Conservation (phyloP, 2,113 vertebrate species). For the Damaliscus lunatus region DNA sequence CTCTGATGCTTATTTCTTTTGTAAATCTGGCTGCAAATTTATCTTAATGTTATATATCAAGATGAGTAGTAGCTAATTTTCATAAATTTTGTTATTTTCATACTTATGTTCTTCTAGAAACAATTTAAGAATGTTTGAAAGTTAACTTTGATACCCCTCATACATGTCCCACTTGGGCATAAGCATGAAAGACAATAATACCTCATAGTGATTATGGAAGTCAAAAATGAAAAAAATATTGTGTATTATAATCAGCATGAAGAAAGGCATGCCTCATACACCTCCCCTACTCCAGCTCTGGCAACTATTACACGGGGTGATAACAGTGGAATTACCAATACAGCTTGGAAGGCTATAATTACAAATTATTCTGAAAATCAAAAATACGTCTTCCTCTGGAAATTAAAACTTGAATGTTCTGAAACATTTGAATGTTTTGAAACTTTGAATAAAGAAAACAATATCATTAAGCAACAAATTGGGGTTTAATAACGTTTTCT, state of each 20-base stretch:
- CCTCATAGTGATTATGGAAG: neutral
- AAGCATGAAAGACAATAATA: neutral
- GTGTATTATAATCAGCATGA: neutral
- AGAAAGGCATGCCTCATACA: neutral
- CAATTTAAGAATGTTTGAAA: neutral
- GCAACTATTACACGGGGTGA: neutral
- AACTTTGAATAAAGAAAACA: neutral
- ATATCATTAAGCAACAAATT: neutral
- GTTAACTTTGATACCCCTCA: neutral
- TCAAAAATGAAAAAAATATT: neutral
- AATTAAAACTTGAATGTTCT: neutral
- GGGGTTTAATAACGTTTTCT: neutral
- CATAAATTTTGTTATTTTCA: neutral
- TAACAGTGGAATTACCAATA: neutral
- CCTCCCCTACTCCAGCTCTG: neutral
- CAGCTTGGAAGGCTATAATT: neutral
- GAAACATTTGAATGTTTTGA: neutral
- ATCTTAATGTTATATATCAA: neutral
- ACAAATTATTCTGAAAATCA: conserved; percentile 7
- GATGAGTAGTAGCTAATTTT: neutral
- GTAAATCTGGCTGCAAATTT: neutral
- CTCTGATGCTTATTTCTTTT: neutral
- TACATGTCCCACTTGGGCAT: neutral
- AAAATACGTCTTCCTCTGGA: neutral
- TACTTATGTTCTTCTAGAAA: neutral